These are phyloP conservation scores for Conus betulinus DNA, from an alignment of 1,140 invertebrate species.

Conservation along the genomic window DNA sequence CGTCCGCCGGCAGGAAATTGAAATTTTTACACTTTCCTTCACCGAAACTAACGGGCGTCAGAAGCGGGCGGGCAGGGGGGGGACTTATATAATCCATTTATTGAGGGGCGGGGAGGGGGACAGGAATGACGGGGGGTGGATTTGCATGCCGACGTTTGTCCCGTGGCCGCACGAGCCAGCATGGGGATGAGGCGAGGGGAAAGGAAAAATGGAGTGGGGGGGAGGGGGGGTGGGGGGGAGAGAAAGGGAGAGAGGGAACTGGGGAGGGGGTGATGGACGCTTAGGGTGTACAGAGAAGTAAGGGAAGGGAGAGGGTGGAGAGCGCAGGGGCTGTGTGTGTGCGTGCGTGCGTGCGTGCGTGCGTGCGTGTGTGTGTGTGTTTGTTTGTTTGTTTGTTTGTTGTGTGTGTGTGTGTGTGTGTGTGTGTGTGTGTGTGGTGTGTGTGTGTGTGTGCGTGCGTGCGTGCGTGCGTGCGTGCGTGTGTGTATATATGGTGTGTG, in stretches of 20 bases:
- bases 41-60: background rate
- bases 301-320: too few species aligned
- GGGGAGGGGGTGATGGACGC: background rate
- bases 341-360: background rate
- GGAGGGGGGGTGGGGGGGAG: background rate
- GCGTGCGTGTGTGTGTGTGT: background rate
- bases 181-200: background rate
- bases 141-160: conserved; percentile 17
- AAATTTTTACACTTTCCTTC: conserved; percentile 33
- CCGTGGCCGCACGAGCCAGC: background rate
- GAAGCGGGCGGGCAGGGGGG: background rate
- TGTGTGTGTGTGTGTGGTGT: background rate
- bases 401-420: conserved; percentile 17
- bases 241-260: conserved; percentile 14
- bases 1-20: conserved; percentile 21
- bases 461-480: background rate
- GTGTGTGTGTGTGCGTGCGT: background rate
- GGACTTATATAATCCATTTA: conserved; percentile 30
- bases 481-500: too few species aligned
- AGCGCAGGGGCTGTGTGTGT: too few species aligned
- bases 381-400: background rate
- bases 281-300: background rate
- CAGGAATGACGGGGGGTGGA: conserved; percentile 12
- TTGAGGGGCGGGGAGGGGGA: background rate
- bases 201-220: background rate